Evolutionary conservation across 2,113 vertebrate species (phyloP).

Genomic region (Eudyptes chrysolophus): DNA sequence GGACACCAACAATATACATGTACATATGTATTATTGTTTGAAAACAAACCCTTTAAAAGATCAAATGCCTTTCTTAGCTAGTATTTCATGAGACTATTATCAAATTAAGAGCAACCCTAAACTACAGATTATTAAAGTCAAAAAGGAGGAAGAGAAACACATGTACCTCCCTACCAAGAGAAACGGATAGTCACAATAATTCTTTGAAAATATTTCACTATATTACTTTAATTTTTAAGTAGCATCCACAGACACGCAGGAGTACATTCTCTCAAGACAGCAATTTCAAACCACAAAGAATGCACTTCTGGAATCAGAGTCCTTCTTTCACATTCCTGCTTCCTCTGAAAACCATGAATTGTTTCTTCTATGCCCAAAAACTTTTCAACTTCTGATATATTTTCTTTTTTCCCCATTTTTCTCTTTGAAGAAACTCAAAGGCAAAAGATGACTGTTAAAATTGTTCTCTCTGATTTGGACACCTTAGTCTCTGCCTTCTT

Average conservation of each 20-base stretch:
- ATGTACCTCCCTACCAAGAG: not conserved
- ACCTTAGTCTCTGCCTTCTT: not conserved
- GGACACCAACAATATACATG: not conserved
- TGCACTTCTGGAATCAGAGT: not conserved
- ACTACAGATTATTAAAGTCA: not conserved
- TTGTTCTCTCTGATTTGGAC: not conserved
- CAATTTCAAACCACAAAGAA: not conserved
- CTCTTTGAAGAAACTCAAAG: not conserved
- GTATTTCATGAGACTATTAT: not conserved
- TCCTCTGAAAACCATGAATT: not conserved
- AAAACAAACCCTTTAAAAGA: not conserved
- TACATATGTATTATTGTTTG: not conserved
- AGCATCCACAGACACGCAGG: not conserved
- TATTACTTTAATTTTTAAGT: not conserved
- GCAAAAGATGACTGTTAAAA: not conserved
- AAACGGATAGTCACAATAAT: not conserved
- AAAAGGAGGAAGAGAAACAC: not conserved
- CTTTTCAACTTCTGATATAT: not conserved
- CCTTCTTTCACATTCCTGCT: not conserved
- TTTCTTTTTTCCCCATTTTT: not conserved
- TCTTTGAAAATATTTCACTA: not conserved
- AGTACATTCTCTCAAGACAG: not conserved
- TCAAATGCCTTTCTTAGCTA: not conserved
- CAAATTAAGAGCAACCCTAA: not conserved
- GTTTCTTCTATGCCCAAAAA: not conserved